Evolutionary conservation across 2,113 vertebrate species (phyloP), one percentile per base, ranked within the genome.

Genomic region (Chloebia gouldiae): DNA sequence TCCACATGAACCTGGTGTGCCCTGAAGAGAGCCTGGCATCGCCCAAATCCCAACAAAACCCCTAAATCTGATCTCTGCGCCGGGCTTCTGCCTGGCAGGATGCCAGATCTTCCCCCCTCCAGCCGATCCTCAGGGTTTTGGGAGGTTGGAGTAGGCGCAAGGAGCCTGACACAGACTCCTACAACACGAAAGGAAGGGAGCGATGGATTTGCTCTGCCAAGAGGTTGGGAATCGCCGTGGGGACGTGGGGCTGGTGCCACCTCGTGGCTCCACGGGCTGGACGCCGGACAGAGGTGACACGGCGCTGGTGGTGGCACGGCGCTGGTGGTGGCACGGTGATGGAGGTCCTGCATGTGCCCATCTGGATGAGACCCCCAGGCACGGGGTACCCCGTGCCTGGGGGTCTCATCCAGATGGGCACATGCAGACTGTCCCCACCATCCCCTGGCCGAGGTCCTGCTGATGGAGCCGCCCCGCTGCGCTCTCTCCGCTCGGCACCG

Each of bases 401-500:
- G 39, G 39, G 39, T 39, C 39, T 39, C 39, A 39, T 39, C 39
- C 39, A 39, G 39, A 39, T 39, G 39, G 39, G 39, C 39, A 39
- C 39, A 39, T 39, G 39, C 39, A 39, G 39, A 39, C 9, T 8
- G 39, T 39, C 39, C 39, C 39, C 39, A 39, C 39, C 39, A 39
- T 11, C 39, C 0, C 1, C 4, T 2, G 28, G 30, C 1, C 6
- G 9, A 4, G 76, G 10, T 11, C 0, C 0, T 5, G 30, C 7
- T 2, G 49, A 3, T 28, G 8, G 13, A 4, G 50, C 64, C 2
- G 10, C 59, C 47, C n/a, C 2, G 4, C 7, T 1, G 54, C 11
- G 2, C 24, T n/a, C 21, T 8, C 87, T 21, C 28, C 22, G 2
- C 35, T 33, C 10, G 17, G 24, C 69, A 35, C 2, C 54, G 6